Base-by-base conservation (phyloP, 2,113 vertebrate genomes). In the Corythornis madagascariensis region DNA sequence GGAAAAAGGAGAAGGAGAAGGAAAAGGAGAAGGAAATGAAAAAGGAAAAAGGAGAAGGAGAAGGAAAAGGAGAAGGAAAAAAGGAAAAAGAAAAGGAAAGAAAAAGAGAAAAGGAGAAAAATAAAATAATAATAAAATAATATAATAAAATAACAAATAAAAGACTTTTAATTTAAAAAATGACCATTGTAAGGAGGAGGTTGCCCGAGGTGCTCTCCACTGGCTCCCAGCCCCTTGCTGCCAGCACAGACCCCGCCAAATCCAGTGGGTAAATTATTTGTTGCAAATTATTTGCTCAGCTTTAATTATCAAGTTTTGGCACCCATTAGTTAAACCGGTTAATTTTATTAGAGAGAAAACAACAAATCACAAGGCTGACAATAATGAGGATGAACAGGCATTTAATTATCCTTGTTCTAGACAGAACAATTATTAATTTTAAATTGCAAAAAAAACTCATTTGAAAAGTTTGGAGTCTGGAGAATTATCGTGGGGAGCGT, bases 351-450 rank as follows among this genome's bases (percentile, higher is more conserved):
- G 14, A 13, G 94, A 29, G 91, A 94, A 95, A 94, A 95, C 95
- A 96, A 95, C 91, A 95, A 96, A 95, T 96, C 96, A 95, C 89
- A 5, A 55, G 82, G 89, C 94, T 96, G 96, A 92, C 91, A 93
- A 94, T 96, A 96, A 95, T 89, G 95, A 95, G 94, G 91, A 83
- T 92, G 95, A 96, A 48, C 96, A 95, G 96, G 92, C 95, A 86
- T 96, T 96, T 96, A 89, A 96, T 96, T 96, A 96, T 95, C 94
- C 96, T 73, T 45, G 82, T 92, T 96, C 94, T 45, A 95, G 96
- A 95, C 95, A 78, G 95, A 94, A 83, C 94, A 94, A 96, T 96
- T 96, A 95, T 95, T 96, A 94, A 96, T 96, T 94, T 94, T 64
- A 91, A 94, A 92, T 64, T 93, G 94, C 71, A 57, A 83, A 91